Conservation (phyloP, 2,113 vertebrate species). For the Scolopax mira region DNA sequence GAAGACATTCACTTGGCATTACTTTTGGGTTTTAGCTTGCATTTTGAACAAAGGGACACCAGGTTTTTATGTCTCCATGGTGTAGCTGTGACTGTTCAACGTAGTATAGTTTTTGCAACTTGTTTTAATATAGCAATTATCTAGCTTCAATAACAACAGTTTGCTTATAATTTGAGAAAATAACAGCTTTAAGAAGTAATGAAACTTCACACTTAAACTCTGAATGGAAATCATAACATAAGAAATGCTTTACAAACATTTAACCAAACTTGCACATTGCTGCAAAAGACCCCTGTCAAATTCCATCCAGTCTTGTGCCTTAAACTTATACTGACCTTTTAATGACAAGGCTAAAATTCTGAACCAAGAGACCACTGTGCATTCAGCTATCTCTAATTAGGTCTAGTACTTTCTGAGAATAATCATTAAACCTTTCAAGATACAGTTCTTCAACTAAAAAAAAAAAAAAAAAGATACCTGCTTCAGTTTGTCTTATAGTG, state of each 20-base stretch:
- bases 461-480: neutral
- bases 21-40: neutral
- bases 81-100: neutral
- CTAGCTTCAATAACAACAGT: neutral
- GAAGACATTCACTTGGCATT: neutral
- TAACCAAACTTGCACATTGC: neutral
- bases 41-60: neutral
- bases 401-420: neutral
- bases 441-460: neutral
- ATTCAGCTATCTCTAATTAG: neutral
- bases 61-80: neutral
- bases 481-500: neutral
- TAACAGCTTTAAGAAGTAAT: neutral
- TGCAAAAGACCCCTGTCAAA: neutral
- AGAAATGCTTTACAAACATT: neutral
- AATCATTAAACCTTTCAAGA: neutral
- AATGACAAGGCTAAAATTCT: neutral
- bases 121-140: slow-evolving; percentile 23
- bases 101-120: neutral
- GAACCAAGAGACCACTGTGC: neutral
- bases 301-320: neutral
- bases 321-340: neutral
- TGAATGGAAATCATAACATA: neutral
- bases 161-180: neutral
- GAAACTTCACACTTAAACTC: slow-evolving; percentile 19